A percentile compares a stretch with the other conserved stretches of the same genome.
Evolutionary conservation across 2,888 invertebrate species (phyloP).

Genomic region (Pycnomerus fuliginosus): DNA sequence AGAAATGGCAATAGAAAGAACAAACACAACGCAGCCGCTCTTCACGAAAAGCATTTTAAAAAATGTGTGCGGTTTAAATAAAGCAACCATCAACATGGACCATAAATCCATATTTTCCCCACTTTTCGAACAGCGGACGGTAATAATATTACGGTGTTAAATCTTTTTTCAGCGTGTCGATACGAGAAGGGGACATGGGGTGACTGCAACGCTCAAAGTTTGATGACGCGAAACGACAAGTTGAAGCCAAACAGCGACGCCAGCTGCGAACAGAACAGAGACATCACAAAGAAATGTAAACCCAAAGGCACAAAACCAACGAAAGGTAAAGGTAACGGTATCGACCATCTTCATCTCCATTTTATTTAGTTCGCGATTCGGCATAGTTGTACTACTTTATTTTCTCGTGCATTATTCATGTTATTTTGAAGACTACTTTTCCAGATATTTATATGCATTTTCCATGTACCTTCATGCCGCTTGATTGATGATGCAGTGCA

Average conservation of each 20-base stretch:
- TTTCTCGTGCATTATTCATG: constrained; percentile 18
- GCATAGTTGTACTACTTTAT: constrained; percentile 1
- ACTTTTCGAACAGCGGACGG: constrained; percentile 1
- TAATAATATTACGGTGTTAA: constrained; percentile 15
- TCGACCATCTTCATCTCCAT: constrained; percentile 10
- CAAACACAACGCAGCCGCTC: no score
- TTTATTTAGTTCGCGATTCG: neutral
- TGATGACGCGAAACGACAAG: constrained; percentile 81
- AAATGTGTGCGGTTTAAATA: no score
- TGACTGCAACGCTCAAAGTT: constrained; percentile 76
- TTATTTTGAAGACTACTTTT: constrained; percentile 13
- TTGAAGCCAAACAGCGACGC: constrained; percentile 81
- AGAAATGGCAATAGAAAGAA: no score
- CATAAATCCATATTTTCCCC: no score
- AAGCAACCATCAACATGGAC: no score
- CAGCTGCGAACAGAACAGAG: constrained; percentile 78
- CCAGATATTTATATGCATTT: constrained; percentile 19
- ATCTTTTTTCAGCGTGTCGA: constrained; percentile 68
- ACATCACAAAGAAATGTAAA: constrained; percentile 86
- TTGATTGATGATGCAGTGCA: constrained; percentile 15
- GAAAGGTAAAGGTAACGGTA: constrained; percentile 59
- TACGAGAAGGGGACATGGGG: constrained; percentile 88
- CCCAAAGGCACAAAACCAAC: constrained; percentile 64
- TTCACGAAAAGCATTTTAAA: no score
- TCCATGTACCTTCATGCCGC: constrained; percentile 10